phyloP scores from a whole-genome alignment of 2,797 vertebrate species.

The Chrosomus eos region DNA sequence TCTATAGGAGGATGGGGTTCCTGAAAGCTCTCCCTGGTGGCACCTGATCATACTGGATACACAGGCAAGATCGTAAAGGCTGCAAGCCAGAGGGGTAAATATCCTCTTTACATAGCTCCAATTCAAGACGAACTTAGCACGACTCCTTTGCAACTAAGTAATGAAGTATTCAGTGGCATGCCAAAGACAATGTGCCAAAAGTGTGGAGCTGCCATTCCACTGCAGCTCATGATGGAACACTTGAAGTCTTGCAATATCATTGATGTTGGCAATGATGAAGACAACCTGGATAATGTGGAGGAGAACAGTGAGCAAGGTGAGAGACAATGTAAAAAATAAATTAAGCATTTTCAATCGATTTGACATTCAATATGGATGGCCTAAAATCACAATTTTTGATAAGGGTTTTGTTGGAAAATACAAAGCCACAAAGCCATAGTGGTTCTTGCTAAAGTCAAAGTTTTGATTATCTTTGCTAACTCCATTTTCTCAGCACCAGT shows the following conservation, averaged over 20 bases:
- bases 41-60: slow-evolving; percentile 44
- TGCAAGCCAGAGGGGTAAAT: slow-evolving; percentile 34
- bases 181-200: slow-evolving; percentile 48
- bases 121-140: slow-evolving; percentile 40
- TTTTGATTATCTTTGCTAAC: not conserved
- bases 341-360: no score
- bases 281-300: slow-evolving; percentile 27
- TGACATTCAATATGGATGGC: no score
- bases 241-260: slow-evolving; percentile 42
- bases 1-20: slow-evolving; percentile 41
- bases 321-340: slow-evolving; percentile 22
- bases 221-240: slow-evolving; percentile 44
- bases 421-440: no score
- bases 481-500: slow-evolving; percentile 19
- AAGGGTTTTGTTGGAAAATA: no score
- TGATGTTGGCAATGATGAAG: slow-evolving; percentile 17
- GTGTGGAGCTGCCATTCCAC: slow-evolving; percentile 33
- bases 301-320: slow-evolving; percentile 4
- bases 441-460: no score
- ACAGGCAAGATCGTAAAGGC: slow-evolving; percentile 43
- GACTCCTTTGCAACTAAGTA: slow-evolving; percentile 35
- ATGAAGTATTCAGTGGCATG: slow-evolving; percentile 46
- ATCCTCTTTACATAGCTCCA: slow-evolving; percentile 35
- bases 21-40: slow-evolving; percentile 39
- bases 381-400: no score